phyloP scores from a whole-genome alignment of 2,888 invertebrate species.

The Portevinia maculata region DNA sequence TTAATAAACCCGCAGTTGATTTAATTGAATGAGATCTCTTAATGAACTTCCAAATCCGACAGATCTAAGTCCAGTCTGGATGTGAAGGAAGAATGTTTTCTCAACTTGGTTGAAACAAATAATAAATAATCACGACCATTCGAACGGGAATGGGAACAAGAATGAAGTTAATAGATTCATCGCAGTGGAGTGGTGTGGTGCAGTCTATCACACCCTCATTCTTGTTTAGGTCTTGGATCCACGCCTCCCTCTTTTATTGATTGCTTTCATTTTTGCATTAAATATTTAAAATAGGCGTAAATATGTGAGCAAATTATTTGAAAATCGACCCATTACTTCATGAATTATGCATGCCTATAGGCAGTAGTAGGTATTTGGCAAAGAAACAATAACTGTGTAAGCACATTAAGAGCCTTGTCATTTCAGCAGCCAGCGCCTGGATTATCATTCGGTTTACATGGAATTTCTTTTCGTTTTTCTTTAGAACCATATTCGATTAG shows the following conservation, averaged over 20 bases:
- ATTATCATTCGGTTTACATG: constrained; percentile 9
- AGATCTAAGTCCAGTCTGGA: neutral
- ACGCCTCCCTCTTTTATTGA: constrained; percentile 24
- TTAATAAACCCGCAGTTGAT: constrained; percentile 58
- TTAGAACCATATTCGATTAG: neutral
- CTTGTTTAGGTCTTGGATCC: too few species aligned
- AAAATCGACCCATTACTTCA: constrained; percentile 50
- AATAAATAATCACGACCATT: constrained; percentile 55
- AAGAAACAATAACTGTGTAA: constrained; percentile 42
- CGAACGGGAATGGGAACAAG: neutral
- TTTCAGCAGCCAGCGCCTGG: constrained; percentile 8
- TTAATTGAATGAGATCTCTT: constrained; percentile 62
- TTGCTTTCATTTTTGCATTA: constrained; percentile 33
- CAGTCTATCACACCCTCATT: neutral
- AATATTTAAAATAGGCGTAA: constrained; percentile 56
- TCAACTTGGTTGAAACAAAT: constrained; percentile 43
- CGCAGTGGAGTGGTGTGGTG: constrained; percentile 15
- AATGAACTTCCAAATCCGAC: constrained; percentile 29
- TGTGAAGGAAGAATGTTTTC: neutral
- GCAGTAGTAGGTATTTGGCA: constrained; percentile 22
- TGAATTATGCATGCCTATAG: constrained; percentile 54
- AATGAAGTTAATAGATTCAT: constrained; percentile 59
- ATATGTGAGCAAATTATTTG: constrained; percentile 49
- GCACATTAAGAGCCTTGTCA: constrained; percentile 29
- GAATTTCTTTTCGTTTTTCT: constrained; percentile 2